phyloP scores from a whole-genome alignment of 2,888 invertebrate species.

The Caenorhabditis parvicauda region DNA sequence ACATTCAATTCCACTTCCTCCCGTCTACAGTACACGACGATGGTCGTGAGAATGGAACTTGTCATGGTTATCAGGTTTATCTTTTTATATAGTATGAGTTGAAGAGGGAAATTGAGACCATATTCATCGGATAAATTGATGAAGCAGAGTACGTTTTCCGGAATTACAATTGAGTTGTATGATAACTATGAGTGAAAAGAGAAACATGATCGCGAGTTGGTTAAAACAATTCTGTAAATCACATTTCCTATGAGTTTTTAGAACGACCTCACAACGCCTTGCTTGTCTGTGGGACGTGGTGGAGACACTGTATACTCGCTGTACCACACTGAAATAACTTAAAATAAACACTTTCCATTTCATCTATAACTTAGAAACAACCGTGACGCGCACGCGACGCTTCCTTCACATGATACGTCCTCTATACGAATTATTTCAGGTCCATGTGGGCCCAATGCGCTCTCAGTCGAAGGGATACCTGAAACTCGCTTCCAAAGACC shows the following conservation, averaged over 20 bases:
- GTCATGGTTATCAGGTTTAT: slow-evolving; percentile 66
- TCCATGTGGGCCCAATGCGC: slow-evolving; percentile 70
- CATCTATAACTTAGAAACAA: background rate
- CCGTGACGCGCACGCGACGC: background rate
- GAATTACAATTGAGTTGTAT: background rate
- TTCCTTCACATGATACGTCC: background rate
- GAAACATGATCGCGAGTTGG: too few species aligned
- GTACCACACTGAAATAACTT: too few species aligned
- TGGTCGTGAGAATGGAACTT: slow-evolving; percentile 64
- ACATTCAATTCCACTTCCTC: slow-evolving; percentile 67
- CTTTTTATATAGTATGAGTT: background rate
- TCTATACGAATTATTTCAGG: too few species aligned
- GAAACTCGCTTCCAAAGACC: slow-evolving; percentile 76
- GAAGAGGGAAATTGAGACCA: background rate
- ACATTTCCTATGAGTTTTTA: too few species aligned
- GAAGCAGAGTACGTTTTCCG: background rate
- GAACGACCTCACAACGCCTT: too few species aligned
- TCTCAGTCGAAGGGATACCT: slow-evolving; percentile 82
- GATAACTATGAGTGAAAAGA: too few species aligned
- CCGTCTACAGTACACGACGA: slow-evolving; percentile 67
- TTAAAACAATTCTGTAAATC: too few species aligned
- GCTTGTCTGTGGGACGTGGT: too few species aligned
- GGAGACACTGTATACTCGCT: too few species aligned
- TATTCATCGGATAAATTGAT: background rate
- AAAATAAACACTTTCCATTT: too few species aligned